Evolutionary conservation across 2,113 vertebrate species (phyloP), one percentile per base, ranked within the genome.

Genomic region (Sinocyclocheilus grahami): DNA sequence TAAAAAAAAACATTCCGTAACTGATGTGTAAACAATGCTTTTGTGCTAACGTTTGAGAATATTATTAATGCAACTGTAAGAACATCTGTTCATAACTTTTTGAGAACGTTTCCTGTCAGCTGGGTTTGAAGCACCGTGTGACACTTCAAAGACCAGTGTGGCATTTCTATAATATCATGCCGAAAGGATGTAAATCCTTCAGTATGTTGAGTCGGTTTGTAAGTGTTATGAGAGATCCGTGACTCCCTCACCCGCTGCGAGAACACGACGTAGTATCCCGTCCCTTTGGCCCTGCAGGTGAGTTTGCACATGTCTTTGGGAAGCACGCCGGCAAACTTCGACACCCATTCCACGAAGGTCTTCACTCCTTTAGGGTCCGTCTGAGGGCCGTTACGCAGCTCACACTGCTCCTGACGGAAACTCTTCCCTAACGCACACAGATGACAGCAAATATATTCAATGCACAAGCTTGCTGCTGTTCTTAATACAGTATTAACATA

Each of bases 241-340:
- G 62, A 24, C 62, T 72, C 9, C 86, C 93, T 95, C 94, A 99
- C 98, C 97, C 98, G 97, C 89, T 97, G 97, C 46, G 97, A 97
- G 91, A 99, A 99, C 0, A 99, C 98, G 33, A 99, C 97, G 0
- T 99, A 99, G 92, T 99, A 99, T 11, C 98, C 97, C 0, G 98
- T 99, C 86, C 97, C 98, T 91, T 98, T 98, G n/a, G 97, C 98
- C 89, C 97, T 93, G 92, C 98, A 99, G 84, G 97, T 99, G 48
- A 99, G 93, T 90, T 99, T 99, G 94, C 98, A 99, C 80, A 97
- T 95, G 0, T 99, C 98, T 85, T 95, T 97, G 0, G 97, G 96
- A 69, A 97, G 95, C 5, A 99, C 94, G 1, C 98, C 98, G 2
- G 98, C 97, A 0, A 97, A 99, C 88, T 99, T 99, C 1, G 98